Base-by-base conservation (phyloP, 2,888 invertebrate genomes). In the Erebia epiphron region DNA sequence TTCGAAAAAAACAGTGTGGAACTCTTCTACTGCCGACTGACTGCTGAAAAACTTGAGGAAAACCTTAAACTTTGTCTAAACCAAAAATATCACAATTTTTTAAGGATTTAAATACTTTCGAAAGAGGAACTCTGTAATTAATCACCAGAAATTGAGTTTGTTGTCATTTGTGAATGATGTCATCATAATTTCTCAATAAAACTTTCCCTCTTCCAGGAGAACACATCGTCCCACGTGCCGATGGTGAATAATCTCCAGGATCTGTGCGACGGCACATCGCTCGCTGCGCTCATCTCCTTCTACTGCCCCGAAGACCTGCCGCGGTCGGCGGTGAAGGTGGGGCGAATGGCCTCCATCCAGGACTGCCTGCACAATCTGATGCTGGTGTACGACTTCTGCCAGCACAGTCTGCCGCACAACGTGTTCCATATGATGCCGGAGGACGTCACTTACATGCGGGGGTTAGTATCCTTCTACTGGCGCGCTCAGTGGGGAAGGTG, bases 371-470 rank as follows among this genome's bases (percentile, higher is more conserved):
- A 98, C 92, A 99, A 99, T 93, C 95, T 99, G 68, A 95, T 97
- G 88, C 94, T 98, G 83, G 97, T 99, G 75, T 95, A 96, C 87
- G 95, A 96, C 84, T 98, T 99, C 94, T 98, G 98, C 86, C 94
- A 95, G 82, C 95, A 95, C 83, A 95, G 96, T 87, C 95, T 98
- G 87, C 98, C 98, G 81, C 96, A 96, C 86, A 96, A 97, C 83
- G 96, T 98, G 86, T 98, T 98, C 94, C 98, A 98, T 89, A 96
- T 99, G 95, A 95, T 96, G 90, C 97, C 98, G n/a, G 98, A 99
- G 89, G 99, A 99, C 89, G 96, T 99, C 78, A 97, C 98, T 54
- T 98, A 98, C 85, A 97, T 98, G 95, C 95, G 98, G 88, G 97
- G 98, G 96, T 97, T 85, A 89, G 92, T 69, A 18, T 26, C 26